Conservation (phyloP, 2,113 vertebrate species). For the Taurulus bubalis region DNA sequence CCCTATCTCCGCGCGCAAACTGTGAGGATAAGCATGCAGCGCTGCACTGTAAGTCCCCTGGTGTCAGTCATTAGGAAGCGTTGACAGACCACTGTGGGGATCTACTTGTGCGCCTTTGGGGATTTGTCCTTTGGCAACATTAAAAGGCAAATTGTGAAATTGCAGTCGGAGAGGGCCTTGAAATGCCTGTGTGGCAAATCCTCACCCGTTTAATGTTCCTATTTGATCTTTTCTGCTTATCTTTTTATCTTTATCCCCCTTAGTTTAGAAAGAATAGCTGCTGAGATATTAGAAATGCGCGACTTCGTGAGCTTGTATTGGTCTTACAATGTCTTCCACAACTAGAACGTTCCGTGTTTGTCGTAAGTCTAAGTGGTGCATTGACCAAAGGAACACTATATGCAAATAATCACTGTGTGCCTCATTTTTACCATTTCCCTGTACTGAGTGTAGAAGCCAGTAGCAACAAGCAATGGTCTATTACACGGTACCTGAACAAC, state of each 20-base stretch:
- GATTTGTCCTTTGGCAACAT: constrained; percentile 81
- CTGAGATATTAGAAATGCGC: constrained; percentile 29
- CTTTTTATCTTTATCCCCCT: constrained; percentile 51
- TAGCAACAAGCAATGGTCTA: constrained; percentile 3
- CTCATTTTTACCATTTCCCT: constrained; percentile 16
- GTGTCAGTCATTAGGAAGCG: constrained; percentile 77
- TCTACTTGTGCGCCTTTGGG: constrained; percentile 70
- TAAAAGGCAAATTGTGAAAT: constrained; percentile 76
- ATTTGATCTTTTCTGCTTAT: constrained; percentile 62
- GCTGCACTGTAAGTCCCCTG: constrained; percentile 76
- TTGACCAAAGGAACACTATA: neutral
- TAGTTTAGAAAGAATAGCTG: constrained; percentile 16
- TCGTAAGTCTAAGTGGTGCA: neutral
- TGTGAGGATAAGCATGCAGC: constrained; percentile 58
- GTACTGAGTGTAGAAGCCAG: neutral
- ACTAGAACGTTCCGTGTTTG: neutral
- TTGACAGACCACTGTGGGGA: constrained; percentile 69
- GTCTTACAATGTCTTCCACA: neutral
- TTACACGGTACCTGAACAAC: neutral
- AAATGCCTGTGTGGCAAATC: constrained; percentile 67
- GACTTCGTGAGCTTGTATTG: neutral
- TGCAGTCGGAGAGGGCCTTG: constrained; percentile 54
- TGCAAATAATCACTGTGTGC: constrained; percentile 1
- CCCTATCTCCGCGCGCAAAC: constrained; percentile 55
- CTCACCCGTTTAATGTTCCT: constrained; percentile 59